Conservation (phyloP, 2,888 invertebrate genomes). For the Drosophila infuscata region DNA sequence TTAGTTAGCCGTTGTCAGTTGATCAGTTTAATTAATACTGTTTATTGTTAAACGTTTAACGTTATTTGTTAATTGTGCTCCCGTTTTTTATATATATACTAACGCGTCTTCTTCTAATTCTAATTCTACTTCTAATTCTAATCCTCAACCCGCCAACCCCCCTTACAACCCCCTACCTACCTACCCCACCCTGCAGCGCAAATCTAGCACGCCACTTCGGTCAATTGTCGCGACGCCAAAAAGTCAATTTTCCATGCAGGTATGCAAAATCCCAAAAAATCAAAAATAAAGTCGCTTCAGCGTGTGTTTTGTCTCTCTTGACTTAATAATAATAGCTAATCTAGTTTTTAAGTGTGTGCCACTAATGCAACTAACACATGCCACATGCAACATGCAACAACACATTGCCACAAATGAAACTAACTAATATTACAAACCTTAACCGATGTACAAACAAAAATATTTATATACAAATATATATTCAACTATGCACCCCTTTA, state of each 20-base stretch:
- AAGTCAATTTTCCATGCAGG: conserved; percentile 84
- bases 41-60: conserved; percentile 26
- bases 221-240: conserved; percentile 81
- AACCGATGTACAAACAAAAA: conserved; percentile 59
- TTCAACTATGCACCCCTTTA: conserved; percentile 29
- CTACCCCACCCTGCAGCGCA: conserved; percentile 76
- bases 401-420: conserved; percentile 26
- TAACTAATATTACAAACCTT: conserved; percentile 13
- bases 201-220: conserved; percentile 80
- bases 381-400: conserved; percentile 25
- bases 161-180: conserved; percentile 43
- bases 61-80: conserved; percentile 38
- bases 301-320: conserved; percentile 30
- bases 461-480: conserved; percentile 42
- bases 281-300: conserved; percentile 37
- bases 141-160: conserved; percentile 43
- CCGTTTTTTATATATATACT: conserved; percentile 45
- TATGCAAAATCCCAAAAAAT: conserved; percentile 59
- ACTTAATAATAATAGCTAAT: conserved; percentile 25
- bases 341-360: conserved; percentile 65
- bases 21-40: conserved; percentile 33
- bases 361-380: conserved; percentile 55
- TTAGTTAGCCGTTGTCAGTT: conserved; percentile 35
- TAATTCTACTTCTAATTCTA: conserved; percentile 28
- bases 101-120: conserved; percentile 49